Evolutionary conservation across 2,113 vertebrate species (phyloP), one percentile per base, ranked within the genome.

Genomic region (Scomber colias): DNA sequence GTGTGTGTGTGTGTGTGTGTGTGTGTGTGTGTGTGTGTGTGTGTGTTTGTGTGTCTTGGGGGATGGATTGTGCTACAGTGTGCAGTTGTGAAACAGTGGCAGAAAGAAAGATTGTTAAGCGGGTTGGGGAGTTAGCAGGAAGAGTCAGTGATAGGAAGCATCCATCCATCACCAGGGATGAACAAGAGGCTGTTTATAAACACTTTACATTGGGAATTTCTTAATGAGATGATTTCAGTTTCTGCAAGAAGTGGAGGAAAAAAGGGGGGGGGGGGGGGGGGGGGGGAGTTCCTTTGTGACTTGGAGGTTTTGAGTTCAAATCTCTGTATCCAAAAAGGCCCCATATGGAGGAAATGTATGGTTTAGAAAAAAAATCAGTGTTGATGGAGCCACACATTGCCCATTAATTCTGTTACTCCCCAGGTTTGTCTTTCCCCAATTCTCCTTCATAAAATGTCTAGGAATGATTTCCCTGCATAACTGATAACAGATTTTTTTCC

Each of bases 101-200:
- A 87, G 86, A 83, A 71, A 72, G 78, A 71, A n/a, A 17, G 50
- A n/a, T 85, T 85, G 84, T 87, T 73, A 57, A 59, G 71, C n/a
- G 72, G 48, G 73, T 74, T 63, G 74, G 80, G 87, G 88, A 92
- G 87, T 87, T 45, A 50, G 88, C 85, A 90, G 92, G 91, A 94
- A 93, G 90, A 92, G 81, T 71, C 82, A 76, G 83, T 67, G 93
- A 94, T 93, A 94, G 90, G 71, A 50, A 88, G 64, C 72, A 16
- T 71, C 85, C 92, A 95, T 94, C 93, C 89, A 94, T 95, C 95
- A 95, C 57, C 21, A 56, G 70, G 75, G 73, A 85, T 69, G 90
- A 92, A 91, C 78, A 74, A 86, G 85, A 91, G 77, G 85, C 92
- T 94, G 93, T 95, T 94, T 95, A 95, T 95, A 95, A 94, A 95